Evolutionary conservation across 2,113 vertebrate species (phyloP), one percentile per base, ranked within the genome.

Genomic region (Melanerpes formicivorus): DNA sequence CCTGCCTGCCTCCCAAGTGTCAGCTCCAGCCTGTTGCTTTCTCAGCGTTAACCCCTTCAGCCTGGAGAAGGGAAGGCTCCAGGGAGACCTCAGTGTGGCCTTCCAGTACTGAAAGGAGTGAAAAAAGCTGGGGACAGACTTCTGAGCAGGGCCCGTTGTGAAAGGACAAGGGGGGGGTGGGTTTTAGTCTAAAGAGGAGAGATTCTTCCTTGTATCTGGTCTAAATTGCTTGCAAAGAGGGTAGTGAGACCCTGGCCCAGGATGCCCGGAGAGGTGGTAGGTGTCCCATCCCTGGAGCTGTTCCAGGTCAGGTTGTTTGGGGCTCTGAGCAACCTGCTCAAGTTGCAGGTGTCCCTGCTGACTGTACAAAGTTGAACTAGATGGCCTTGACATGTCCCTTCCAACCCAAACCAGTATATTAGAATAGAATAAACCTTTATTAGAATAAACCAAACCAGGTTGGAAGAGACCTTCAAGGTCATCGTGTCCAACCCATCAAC

Each of bases 1-100:
- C 96, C 96, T 93, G 97, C 96, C 90, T 93, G 34, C 34, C 34
- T 34, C 34, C 89, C 87, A 91, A 98, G 92, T 98, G 96, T 97
- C 96, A 96, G 90, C 96, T 92, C 64, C 95, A 96, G 79, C 74
- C 88, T 87, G 80, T 78, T 70, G 58, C 94, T 91, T 88, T 80
- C 93, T 30, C 80, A 48, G 71, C 0, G 8, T 97, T 97, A 97
- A 97, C 96, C 87, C 96, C 76, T 96, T 81, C 93, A 11, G 66
- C 46, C 46, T 69, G 46, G 22, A 50, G 30, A 69, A 15, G 46
- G 26, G 66, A 50, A 69, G 29, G 22, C 46, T 50, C 66, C 22
- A 16, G 30, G 46, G 46, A n/a, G 44, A 69, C 9, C 19, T 32
- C 32, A 14, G 6, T 50, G 30, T 21, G 30, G 66, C 66, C 21